These are phyloP conservation scores for Lasioglossum baleicum DNA, from an alignment of 1,140 invertebrate genomes.

Conservation along the genomic window DNA sequence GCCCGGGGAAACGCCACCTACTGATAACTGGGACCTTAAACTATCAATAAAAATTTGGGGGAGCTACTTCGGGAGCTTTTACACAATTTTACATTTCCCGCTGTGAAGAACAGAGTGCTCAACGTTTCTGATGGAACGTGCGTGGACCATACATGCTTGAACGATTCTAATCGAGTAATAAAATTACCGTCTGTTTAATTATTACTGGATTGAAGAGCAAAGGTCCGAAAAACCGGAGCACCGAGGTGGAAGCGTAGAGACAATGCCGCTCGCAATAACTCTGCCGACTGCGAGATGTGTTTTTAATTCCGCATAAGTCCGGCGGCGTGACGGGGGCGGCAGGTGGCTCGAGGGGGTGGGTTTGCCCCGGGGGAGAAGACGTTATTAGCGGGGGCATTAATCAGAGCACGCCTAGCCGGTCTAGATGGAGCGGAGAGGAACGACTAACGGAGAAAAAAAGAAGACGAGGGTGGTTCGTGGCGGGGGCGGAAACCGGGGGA, in stretches of 20 bases:
- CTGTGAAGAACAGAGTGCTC: too few relatives aligned
- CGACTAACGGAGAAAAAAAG: constrained; percentile 27
- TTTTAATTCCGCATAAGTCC: constrained; percentile 79
- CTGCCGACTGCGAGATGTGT: constrained; percentile 68
- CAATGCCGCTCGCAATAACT: constrained; percentile 63
- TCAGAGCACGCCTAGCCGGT: constrained; percentile 68
- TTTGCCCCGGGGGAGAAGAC: constrained; percentile 73
- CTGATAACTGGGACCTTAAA: too few relatives aligned
- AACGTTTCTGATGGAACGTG: too few relatives aligned
- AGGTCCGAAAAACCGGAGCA: constrained; percentile 34
- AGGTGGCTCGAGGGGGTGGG: constrained; percentile 37
- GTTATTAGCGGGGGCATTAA: constrained; percentile 80
- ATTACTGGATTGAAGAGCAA: too few relatives aligned
- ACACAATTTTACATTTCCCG: too few relatives aligned
- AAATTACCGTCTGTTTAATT: too few relatives aligned
- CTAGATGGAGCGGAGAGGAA: constrained; percentile 16
- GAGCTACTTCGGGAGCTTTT: too few relatives aligned
- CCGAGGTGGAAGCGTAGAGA: constrained; percentile 44
- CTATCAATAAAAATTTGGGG: too few relatives aligned
- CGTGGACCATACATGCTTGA: too few relatives aligned
- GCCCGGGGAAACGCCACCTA: too few relatives aligned
- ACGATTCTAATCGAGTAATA: too few relatives aligned
- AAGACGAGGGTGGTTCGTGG: background rate
- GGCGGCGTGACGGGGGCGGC: constrained; percentile 24
- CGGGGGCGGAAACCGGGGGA: constrained; percentile 29